Base-by-base conservation (phyloP, 2,888 invertebrate genomes). In the Dromius quadrimaculatus region DNA sequence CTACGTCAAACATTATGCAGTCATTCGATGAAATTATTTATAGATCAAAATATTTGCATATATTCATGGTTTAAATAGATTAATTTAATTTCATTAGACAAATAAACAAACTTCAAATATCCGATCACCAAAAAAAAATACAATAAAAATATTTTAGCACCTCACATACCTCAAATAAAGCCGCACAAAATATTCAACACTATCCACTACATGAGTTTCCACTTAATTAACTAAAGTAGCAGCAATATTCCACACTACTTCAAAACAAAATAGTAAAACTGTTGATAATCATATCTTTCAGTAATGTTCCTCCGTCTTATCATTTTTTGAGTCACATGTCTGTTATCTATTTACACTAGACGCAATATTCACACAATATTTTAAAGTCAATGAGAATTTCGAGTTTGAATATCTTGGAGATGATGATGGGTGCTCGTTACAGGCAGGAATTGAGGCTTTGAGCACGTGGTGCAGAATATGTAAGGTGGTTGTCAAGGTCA, bases 401-500 rank as follows among this genome's bases (percentile, higher is more conserved):
- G 1, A 9, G 23, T 23, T 23, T 23, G 9, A 5, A 11, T 23
- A 9, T 54, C 28, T 32, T 54, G 15, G 28, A 54, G 50, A 41
- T 32, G 50, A 23, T 28, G 50, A 54, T 28, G 32, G 11, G 20
- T 50, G 65, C 50, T 41, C 36, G 47, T 34, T 65, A 47, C 50
- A 65, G 65, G 65, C 65, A 36, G 20, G 50, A 36, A 11, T 36
- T 28, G 50, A 23, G 11, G 11, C 34, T 8, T 17, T 22, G 28
- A n/a, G 36, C 65, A 50, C 36, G 34, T 62, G 47, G 15, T 64
- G 23, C 9, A 54, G 28, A 54, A 28, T 54, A 54, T 28, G 50
- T 54, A 47, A 22, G 62, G 22, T 41, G 62, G 15, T 43, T 22
- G 22, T 43, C 62, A 62, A 62, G 62, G 62, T 23, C 43, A 62